Conservation (phyloP, 92 coral and sea anemone genomes). For the Muricea muricata region DNA sequence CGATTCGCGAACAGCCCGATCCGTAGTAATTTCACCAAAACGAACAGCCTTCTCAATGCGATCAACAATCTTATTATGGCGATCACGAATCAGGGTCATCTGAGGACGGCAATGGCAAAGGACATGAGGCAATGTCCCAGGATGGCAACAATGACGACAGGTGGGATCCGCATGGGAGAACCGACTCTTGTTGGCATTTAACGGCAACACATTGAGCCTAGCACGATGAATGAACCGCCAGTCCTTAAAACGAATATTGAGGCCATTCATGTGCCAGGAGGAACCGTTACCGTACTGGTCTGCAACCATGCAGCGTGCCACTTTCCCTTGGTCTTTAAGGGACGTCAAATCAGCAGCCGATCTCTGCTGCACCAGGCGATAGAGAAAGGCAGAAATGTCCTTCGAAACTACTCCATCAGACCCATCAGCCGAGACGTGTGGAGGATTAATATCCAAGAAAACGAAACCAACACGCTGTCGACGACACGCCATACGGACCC, state of each 20-base stretch:
- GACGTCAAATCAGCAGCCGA: background rate
- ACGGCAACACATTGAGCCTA: conserved; percentile 35
- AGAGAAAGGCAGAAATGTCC: background rate
- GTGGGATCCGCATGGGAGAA: background rate
- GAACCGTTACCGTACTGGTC: conserved; percentile 38
- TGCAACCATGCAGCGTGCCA: conserved; percentile 26
- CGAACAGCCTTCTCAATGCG: conserved; percentile 20
- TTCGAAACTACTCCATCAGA: background rate
- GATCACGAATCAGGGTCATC: conserved; percentile 15
- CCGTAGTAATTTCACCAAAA: background rate
- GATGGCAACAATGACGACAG: conserved; percentile 32
- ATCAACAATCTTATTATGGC: conserved; percentile 33
- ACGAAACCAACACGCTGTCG: background rate
- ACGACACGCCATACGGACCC: conserved; percentile 29
- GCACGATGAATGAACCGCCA: conserved; percentile 54
- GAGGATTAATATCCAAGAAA: background rate
- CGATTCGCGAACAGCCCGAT: conserved; percentile 16
- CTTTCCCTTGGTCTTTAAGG: conserved; percentile 33
- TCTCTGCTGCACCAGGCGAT: conserved; percentile 1
- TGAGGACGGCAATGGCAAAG: conserved; percentile 20
- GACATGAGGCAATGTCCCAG: conserved; percentile 36
- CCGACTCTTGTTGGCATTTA: conserved; percentile 53
- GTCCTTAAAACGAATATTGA: conserved; percentile 24
- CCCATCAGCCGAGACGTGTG: background rate
- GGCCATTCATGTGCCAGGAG: conserved; percentile 18